Percentiles rank a stretch among this genome's conserved stretches.
These are phyloP conservation scores for Chloroceryle aenea DNA, from an alignment of 2,113 vertebrate genomes.

Conservation along the genomic window DNA sequence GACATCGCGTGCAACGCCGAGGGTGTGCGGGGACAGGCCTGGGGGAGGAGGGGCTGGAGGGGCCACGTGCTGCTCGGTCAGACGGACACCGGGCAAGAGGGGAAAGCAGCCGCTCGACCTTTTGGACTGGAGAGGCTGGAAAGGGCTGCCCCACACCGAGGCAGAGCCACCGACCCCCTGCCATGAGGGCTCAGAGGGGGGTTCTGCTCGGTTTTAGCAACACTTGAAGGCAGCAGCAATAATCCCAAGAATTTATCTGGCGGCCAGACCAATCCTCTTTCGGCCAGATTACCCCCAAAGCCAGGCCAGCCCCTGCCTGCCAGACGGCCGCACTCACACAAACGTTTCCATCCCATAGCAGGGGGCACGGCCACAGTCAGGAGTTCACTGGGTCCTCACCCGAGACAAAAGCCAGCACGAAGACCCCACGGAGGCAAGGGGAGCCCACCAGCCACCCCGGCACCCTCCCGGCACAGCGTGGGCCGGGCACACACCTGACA, in stretches of 20 bases:
- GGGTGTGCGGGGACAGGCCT: fast-evolving
- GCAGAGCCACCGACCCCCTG: not conserved
- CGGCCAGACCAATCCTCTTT: constrained; percentile 9
- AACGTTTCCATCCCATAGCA: not conserved
- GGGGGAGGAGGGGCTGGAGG: fast-evolving
- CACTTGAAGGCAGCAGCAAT: not conserved
- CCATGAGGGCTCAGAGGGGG: not conserved
- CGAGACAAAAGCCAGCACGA: fast-evolving
- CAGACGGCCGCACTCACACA: not conserved
- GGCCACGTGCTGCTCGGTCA: not conserved
- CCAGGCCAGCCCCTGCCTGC: not conserved
- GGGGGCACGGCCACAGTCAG: not conserved
- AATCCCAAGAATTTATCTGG: constrained; percentile 11
- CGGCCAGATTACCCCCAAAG: not conserved
- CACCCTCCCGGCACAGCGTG: fast-evolving
- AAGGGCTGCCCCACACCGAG: not conserved
- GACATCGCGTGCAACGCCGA: not conserved
- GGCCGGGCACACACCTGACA: constrained; percentile 83
- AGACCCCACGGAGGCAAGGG: not conserved
- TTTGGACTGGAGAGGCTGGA: not conserved
- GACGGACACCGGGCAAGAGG: not conserved
- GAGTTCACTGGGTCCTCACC: fast-evolving
- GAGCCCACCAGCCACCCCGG: not conserved
- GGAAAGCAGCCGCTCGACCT: not conserved
- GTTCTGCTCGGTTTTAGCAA: not conserved